A percentile compares a stretch with the other conserved stretches of the same genome.
These are phyloP conservation scores for Pycnonotus jocosus DNA, from an alignment of 2,113 vertebrate genomes.

Conservation along the genomic window DNA sequence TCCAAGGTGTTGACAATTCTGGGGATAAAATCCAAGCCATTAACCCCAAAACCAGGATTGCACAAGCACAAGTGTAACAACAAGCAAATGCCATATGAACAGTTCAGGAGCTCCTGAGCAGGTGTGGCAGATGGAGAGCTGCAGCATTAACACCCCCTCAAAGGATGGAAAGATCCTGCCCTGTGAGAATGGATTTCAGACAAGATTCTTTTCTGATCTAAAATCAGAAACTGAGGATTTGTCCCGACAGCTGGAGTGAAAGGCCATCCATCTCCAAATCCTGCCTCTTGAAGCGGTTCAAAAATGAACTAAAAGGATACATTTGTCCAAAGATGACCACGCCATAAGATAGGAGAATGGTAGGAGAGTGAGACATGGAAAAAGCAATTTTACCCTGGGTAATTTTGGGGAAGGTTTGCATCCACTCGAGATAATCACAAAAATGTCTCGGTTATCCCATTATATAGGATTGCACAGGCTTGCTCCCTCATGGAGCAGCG, in stretches of 20 bases:
- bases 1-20: neutral
- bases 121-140: neutral
- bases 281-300: neutral
- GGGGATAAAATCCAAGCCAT: neutral
- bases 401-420: neutral
- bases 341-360: neutral
- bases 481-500: neutral
- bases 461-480: fast-evolving
- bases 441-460: neutral
- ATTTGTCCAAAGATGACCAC: neutral
- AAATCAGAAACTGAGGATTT: neutral
- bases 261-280: neutral
- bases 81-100: neutral
- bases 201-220: neutral
- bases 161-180: neutral
- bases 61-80: neutral
- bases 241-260: neutral
- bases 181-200: neutral
- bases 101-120: neutral
- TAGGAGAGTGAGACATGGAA: neutral
- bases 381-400: neutral
- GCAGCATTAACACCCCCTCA: neutral
- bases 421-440: fast-evolving
- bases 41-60: neutral
- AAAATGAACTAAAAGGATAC: neutral